phyloP scores from a whole-genome alignment of 2,888 invertebrate species.

The Agonopterix heracliana region DNA sequence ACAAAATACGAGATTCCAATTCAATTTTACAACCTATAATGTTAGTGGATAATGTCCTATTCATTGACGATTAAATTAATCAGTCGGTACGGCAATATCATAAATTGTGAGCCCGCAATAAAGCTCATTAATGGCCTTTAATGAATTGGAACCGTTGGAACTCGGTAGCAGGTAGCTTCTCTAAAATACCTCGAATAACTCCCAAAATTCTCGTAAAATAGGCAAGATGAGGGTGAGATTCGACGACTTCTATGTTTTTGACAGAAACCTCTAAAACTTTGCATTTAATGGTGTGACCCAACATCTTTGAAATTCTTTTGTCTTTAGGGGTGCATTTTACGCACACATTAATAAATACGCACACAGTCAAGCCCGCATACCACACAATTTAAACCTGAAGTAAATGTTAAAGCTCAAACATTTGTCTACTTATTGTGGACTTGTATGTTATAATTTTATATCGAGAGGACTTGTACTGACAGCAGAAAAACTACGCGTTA shows the following conservation, averaged over 20 bases:
- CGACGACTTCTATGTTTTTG: slow-evolving; percentile 20
- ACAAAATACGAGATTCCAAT: background rate
- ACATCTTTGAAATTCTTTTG: slow-evolving; percentile 28
- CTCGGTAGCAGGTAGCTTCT: slow-evolving; percentile 59
- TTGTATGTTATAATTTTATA: slow-evolving; percentile 7
- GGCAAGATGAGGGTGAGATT: slow-evolving; percentile 39
- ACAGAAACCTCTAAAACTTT: slow-evolving; percentile 41
- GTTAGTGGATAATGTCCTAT: slow-evolving; percentile 39
- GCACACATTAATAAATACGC: background rate
- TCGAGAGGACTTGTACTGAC: slow-evolving; percentile 9
- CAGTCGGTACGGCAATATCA: slow-evolving; percentile 37
- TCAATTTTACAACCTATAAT: slow-evolving; percentile 23
- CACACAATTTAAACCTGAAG: background rate
- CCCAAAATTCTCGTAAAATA: slow-evolving; percentile 49
- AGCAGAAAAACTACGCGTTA: slow-evolving; percentile 21
- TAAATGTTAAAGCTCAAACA: slow-evolving; percentile 18
- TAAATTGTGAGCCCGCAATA: slow-evolving; percentile 58
- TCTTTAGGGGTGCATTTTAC: slow-evolving; percentile 9
- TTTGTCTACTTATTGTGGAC: slow-evolving; percentile 15
- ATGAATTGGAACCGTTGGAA: slow-evolving; percentile 53
- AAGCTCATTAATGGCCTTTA: slow-evolving; percentile 61
- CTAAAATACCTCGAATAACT: slow-evolving; percentile 45
- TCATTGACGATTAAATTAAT: slow-evolving; percentile 62
- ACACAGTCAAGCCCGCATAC: background rate
- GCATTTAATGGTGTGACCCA: slow-evolving; percentile 47